Conservation (phyloP, 2,113 vertebrate genomes). For the Lophotis ruficrista region DNA sequence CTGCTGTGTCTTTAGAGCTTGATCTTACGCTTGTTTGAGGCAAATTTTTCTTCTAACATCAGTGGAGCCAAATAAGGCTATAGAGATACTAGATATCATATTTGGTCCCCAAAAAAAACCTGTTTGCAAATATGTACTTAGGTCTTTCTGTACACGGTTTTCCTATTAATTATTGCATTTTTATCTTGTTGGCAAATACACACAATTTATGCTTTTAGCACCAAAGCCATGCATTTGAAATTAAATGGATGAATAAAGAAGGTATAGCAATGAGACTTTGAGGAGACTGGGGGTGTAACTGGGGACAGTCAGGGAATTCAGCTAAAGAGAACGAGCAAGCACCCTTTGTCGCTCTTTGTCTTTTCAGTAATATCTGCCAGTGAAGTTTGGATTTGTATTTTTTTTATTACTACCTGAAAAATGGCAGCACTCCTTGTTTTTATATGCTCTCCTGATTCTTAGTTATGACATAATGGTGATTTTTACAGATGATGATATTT, state of each 20-base stretch:
- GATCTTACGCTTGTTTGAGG: neutral
- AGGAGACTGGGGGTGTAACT: neutral
- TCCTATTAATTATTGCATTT: neutral
- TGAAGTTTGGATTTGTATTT: neutral
- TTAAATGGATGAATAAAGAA: neutral
- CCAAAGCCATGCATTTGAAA: neutral
- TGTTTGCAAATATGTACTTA: neutral
- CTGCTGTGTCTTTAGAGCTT: neutral
- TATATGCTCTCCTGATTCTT: neutral
- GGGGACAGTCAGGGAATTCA: neutral
- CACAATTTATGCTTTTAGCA: neutral
- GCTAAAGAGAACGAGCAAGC: neutral
- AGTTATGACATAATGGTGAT: neutral
- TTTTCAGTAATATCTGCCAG: neutral
- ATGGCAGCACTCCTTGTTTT: neutral
- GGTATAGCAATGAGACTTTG: neutral
- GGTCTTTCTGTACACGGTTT: neutral
- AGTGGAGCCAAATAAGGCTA: neutral
- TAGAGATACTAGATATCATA: neutral
- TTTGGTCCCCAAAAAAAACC: neutral
- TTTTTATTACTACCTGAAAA: neutral
- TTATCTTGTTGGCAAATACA: neutral
- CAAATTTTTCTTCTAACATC: neutral
- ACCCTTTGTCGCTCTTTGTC: neutral
- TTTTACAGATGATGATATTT: neutral